Conservation (phyloP, 2,113 vertebrate genomes). For the Anguilla japonica region DNA sequence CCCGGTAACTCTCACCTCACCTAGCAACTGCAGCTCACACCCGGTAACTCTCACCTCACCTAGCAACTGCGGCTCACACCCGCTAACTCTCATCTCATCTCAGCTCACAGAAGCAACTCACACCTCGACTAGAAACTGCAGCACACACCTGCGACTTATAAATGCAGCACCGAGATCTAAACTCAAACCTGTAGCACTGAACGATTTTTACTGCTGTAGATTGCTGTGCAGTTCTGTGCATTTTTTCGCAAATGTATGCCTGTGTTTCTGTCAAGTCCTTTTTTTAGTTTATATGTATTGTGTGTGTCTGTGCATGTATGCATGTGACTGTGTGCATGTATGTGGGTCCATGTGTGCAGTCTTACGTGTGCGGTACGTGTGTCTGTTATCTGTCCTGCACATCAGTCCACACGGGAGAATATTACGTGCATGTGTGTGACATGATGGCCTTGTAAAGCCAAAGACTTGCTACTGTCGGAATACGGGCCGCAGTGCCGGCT, state of each 20-base stretch:
- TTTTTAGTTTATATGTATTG: background rate
- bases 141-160: too few species aligned
- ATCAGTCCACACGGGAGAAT: conserved; percentile 23
- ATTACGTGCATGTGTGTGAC: conserved; percentile 46
- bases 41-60: too few species aligned
- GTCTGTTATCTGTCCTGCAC: background rate
- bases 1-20: too few species aligned
- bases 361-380: background rate
- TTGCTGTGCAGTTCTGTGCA: background rate
- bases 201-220: background rate
- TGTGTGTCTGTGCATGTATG: background rate
- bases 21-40: too few species aligned
- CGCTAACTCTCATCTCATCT: background rate
- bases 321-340: background rate
- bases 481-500: conserved; percentile 36
- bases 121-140: background rate
- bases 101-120: background rate
- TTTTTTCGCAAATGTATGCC: background rate
- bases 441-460: conserved; percentile 55
- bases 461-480: conserved; percentile 44
- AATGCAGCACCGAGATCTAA: background rate
- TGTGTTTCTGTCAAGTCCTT: too few species aligned
- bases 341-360: background rate
- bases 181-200: background rate
- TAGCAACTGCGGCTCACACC: too few species aligned